Evolutionary conservation across 2,888 invertebrate genomes (phyloP), one percentile per base, ranked within the genome.

Genomic region (Dugesia japonica): DNA sequence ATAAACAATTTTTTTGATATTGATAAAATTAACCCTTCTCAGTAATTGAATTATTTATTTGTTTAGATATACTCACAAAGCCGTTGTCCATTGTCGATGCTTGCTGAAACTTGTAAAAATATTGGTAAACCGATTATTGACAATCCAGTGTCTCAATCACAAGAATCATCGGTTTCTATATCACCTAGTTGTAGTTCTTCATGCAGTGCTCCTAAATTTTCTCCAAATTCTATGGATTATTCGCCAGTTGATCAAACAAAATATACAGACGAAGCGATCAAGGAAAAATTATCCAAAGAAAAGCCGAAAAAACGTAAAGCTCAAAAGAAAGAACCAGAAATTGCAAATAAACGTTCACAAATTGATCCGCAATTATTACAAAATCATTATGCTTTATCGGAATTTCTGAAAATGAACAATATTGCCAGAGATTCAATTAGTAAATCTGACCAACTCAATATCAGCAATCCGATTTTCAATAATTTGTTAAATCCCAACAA

Each of bases 141-240:
- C 4, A 56, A 56, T 23, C 23, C 56, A n/a, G 17, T 56, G 4
- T 23, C 56, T 56, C 56, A 56, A 23, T 56, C 20, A 20, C 56
- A 56, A 56, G 56, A 56, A 56, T n/a, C 56, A 9, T 56, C 56
- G n/a, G 56, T 56, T 4, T 56, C 56, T n/a, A 56, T 56, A 9
- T 56, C 56, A 13, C 56, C 56, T 1, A 56, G 56, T 23, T 56
- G 56, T 23, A n/a, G 56, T 4, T 56, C 56, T 56, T 56, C 56
- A 13, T 56, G 56, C n/a, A 56, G 56, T 56, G 56, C 56, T n/a
- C 56, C 56, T 9, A 56, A 56, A n/a, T 56, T 56, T 56, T 56
- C 56, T 23, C 56, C 56, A 7, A 4, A 56, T 56, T 56, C 56
- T n/a, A n/a, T 23, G 4, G 56, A 56, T n/a, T 56, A n/a, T 56